These are phyloP conservation scores for Calyptomena viridis DNA, from an alignment of 2,113 vertebrate species.

Conservation along the genomic window DNA sequence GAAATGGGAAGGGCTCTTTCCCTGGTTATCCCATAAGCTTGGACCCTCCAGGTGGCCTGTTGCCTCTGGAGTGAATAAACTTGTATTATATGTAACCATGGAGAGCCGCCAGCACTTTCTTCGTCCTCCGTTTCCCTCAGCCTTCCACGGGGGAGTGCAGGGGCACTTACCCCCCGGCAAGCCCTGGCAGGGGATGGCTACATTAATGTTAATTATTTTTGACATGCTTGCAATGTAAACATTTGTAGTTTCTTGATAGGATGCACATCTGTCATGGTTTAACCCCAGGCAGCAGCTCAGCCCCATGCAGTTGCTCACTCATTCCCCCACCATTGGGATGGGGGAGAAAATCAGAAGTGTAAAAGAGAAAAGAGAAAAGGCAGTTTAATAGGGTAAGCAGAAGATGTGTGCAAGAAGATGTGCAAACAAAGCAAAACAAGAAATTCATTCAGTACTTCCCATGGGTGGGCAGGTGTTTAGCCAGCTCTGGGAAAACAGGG, in stretches of 20 bases:
- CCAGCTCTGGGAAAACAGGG: neutral
- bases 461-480: neutral
- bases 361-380: neutral
- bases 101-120: too few species aligned
- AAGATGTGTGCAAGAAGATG: neutral
- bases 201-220: slow-evolving; percentile 4
- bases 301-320: fast-evolving
- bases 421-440: neutral
- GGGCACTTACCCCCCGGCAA: too few species aligned
- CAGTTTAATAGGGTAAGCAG: neutral
- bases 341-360: neutral
- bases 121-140: too few species aligned
- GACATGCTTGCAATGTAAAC: neutral
- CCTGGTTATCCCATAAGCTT: too few species aligned
- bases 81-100: too few species aligned
- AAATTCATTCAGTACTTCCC: neutral
- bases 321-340: neutral
- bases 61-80: too few species aligned
- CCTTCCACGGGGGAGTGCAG: too few species aligned
- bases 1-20: too few species aligned
- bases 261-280: too few species aligned
- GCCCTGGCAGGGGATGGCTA: too few species aligned
- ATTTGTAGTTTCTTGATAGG: neutral
- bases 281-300: neutral
- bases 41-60: too few species aligned